Evolutionary conservation across 2,888 invertebrate species (phyloP), one percentile per base, ranked within the genome.

Genomic region (Atherix ibis): DNA sequence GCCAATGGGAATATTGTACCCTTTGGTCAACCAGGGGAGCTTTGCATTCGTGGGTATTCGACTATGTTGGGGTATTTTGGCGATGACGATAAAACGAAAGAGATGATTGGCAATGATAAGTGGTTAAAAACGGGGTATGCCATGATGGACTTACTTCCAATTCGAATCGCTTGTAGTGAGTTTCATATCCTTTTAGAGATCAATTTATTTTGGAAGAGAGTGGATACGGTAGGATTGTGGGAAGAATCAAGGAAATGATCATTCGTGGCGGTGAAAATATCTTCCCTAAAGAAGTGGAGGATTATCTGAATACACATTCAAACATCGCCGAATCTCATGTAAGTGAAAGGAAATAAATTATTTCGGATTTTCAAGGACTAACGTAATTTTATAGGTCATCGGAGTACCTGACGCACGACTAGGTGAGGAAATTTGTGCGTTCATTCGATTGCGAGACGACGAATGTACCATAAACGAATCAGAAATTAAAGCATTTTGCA

Each of bases 241-340:
- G 82, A 1, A 64, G 82, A 32, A 49, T 75, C 10, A 82, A 82
- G 51, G 82, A 83, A 43, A 69, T 83, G 67, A 70, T 83, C 28
- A 81, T 81, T 35, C 62, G 82, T 29, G 82, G 82, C 4, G 83
- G 83, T n/a, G 81, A 82, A 56, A 83, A 83, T 49, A 71, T 85
- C 35, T 82, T 74, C 51, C 84, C 85, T 1, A 70, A 70, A 66
- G 83, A 84, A 65, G 67, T 85, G 30, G 84, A 85, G 59, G 70
- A 78, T 42, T 68, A 75, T 40, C 51, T 83, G 2, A 71, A 72
- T 45, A 65, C 67, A 1, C 79, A 83, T 62, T 76, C 77, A 0
- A 62, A 68, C 41, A 65, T 84, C 25, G 51, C 69, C 12, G 80
- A 83, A 52, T 69, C 67, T 5, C 73, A 80, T 48, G 77, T 77